A percentile compares a stretch with the other conserved stretches of the same genome.
Evolutionary conservation across 2,113 vertebrate genomes (phyloP).

Genomic region (Synodontis membranacea): DNA sequence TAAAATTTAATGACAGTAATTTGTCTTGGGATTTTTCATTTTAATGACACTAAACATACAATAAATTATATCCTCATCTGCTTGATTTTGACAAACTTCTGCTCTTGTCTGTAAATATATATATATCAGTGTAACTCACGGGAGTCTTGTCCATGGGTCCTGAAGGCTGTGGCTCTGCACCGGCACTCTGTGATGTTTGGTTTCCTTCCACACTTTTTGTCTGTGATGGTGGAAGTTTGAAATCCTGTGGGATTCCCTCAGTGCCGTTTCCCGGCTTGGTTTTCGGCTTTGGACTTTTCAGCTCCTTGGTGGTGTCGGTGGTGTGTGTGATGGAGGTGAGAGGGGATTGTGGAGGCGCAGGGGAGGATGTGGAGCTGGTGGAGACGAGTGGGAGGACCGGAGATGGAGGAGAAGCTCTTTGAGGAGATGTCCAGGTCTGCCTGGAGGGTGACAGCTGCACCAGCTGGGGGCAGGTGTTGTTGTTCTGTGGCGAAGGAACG

Average conservation of each 20-base stretch:
- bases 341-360: conserved; percentile 30
- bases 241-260: conserved; percentile 36
- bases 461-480: conserved; percentile 43
- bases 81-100: background rate
- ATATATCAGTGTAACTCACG: background rate
- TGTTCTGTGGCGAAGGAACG: conserved; percentile 56
- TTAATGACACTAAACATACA: background rate
- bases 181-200: background rate
- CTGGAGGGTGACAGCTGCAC: conserved; percentile 53
- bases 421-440: conserved; percentile 61
- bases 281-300: conserved; percentile 41
- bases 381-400: conserved; percentile 49
- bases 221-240: conserved; percentile 42
- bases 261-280: conserved; percentile 42
- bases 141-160: conserved; percentile 18
- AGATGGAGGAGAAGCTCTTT: conserved; percentile 59
- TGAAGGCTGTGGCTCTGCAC: background rate
- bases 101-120: background rate
- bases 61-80: background rate
- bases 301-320: conserved; percentile 15
- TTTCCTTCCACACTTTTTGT: conserved; percentile 56
- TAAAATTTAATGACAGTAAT: background rate
- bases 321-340: conserved; percentile 47
- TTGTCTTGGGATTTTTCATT: background rate
- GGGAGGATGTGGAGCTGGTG: conserved; percentile 38